Evolutionary conservation across 2,888 invertebrate species (phyloP), one percentile per base, ranked within the genome.

Genomic region (Plagodis pulveraria): DNA sequence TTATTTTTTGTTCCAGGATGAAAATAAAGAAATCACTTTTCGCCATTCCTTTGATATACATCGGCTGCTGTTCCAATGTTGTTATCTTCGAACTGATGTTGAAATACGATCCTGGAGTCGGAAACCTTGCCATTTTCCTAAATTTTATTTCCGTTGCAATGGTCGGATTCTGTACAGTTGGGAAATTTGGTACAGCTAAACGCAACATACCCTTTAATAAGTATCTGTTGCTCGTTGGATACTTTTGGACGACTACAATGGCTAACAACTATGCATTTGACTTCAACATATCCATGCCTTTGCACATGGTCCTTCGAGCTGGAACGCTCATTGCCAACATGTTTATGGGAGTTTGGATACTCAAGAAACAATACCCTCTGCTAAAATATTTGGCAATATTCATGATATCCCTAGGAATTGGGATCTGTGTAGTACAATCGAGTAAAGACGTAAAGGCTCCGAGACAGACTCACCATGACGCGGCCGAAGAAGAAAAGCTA

Each of bases 301-400:
- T 99, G 46, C 99, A 99, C 82, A 99, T 99, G 97, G 99, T 99
- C 82, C 99, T 99, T 86, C 94, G 99, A 93, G 96, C 99, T 58
- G 99, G 99, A 0, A 99, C 99, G 5, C 91, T 99, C 36, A 97
- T 99, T 93, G 98, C 99, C 0, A 99, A 99, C 84, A 97, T 99
- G 96, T 94, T 98, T 36, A 96, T 99, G 95, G 98, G 99, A 10
- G 96, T 98, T 41, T 93, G 98, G 72, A 96, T 99, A 62, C 86
- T 99, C 43, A 97, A 97, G 73, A 97, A 96, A 78, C 93, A 93
- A 50, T 99, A 99, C 76, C 93, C 95, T 1, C 86, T 95, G 2
- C 94, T 96, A 36, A 99, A 99, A 84, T 99, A 98, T 86, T 63
- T 98, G 6, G 98, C 99, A 0, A 97, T 99, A 7, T 87, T 96